phyloP scores from a whole-genome alignment of 2,113 vertebrate species.

The Catharus bicknelli region DNA sequence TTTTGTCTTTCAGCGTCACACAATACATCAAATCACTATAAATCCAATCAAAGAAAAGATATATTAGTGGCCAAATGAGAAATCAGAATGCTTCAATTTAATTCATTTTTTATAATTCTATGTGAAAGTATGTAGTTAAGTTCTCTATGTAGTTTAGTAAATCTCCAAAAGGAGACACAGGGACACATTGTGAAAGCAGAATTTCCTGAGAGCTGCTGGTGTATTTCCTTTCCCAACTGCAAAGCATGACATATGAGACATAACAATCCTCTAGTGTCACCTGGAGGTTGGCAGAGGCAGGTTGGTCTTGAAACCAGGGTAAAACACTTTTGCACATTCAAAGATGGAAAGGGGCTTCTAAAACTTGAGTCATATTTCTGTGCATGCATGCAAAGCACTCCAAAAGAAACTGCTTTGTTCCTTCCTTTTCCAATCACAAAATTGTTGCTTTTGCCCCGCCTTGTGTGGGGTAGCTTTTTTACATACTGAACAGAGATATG shows the following conservation, averaged over 20 bases:
- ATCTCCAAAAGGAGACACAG: background rate
- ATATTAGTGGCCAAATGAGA: background rate
- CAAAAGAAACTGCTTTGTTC: background rate
- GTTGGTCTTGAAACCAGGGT: background rate
- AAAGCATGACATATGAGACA: accelerated
- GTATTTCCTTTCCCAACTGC: background rate
- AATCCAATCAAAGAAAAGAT: background rate
- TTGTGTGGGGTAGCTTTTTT: background rate
- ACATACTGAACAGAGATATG: background rate
- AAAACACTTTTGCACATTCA: background rate
- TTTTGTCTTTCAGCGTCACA: background rate
- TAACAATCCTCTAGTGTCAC: background rate
- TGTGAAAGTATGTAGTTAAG: background rate
- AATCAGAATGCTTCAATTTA: background rate
- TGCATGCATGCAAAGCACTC: accelerated
- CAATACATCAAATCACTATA: background rate
- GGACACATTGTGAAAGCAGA: background rate
- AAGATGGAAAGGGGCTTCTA: background rate
- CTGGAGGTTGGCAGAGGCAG: background rate
- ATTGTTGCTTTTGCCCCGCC: background rate
- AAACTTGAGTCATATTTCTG: background rate
- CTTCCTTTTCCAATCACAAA: background rate
- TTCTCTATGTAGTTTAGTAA: background rate
- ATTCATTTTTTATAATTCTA: background rate
- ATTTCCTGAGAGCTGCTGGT: background rate